These are phyloP conservation scores for Myotis lucifugus DNA, from an alignment of 2,113 vertebrate species.

Conservation along the genomic window DNA sequence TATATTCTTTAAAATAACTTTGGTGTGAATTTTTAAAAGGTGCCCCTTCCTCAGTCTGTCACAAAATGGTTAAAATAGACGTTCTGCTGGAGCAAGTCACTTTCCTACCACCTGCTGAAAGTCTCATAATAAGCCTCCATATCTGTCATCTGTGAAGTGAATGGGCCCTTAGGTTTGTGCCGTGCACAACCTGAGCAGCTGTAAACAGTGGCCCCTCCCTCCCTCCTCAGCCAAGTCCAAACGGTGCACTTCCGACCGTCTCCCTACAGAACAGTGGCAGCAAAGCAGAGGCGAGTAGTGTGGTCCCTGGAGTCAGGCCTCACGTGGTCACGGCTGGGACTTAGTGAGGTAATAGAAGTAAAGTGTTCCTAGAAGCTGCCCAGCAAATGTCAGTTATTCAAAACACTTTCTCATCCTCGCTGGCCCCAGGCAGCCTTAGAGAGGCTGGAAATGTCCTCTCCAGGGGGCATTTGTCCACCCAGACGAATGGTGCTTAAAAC, in stretches of 20 bases:
- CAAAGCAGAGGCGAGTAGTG: not conserved
- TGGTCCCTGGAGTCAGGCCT: not conserved
- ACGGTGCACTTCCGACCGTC: not conserved
- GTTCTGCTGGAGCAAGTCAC: not conserved
- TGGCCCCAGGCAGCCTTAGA: not conserved
- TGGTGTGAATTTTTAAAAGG: not conserved
- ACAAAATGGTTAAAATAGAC: not conserved
- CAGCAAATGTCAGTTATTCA: not conserved
- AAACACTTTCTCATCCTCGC: not conserved
- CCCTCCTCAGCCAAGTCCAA: not conserved
- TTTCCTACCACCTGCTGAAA: not conserved
- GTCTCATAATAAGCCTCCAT: not conserved
- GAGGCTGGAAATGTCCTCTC: not conserved
- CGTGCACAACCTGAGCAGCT: not conserved
- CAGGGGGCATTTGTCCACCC: not conserved
- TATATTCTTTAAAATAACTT: not conserved
- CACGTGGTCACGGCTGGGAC: fast-evolving
- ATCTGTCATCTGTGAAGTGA: not conserved
- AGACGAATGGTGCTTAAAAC: not conserved
- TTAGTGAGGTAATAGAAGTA: not conserved
- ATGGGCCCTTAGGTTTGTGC: too few species aligned
- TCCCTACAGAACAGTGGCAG: not conserved
- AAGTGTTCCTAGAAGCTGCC: not conserved
- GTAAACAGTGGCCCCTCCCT: not conserved
- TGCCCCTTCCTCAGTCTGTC: not conserved